Conservation (phyloP, 2,113 vertebrate species). For the Rhynchomys soricoides region DNA sequence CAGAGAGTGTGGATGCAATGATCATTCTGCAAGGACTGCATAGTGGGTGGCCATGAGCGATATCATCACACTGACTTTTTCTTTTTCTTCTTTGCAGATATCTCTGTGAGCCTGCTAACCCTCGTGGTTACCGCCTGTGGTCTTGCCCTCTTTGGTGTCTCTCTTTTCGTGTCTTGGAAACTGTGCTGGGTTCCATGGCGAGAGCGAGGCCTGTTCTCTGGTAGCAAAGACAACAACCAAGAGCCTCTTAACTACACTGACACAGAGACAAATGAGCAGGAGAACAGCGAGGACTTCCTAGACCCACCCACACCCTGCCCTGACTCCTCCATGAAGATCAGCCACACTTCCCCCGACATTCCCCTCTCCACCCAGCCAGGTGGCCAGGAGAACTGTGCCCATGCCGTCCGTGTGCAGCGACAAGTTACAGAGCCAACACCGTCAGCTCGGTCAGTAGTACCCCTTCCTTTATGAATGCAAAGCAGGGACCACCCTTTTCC, state of each 20-base stretch:
- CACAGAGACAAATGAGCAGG: conserved; percentile 90
- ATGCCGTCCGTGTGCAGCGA: conserved; percentile 92
- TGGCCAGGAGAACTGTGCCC: conserved; percentile 90
- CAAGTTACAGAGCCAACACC: conserved; percentile 94
- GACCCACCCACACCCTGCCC: conserved; percentile 91
- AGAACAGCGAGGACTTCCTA: conserved; percentile 92
- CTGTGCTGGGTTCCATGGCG: conserved; percentile 99
- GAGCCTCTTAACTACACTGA: conserved; percentile 94
- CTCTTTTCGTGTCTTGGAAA: conserved; percentile 99
- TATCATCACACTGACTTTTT: conserved; percentile 7
- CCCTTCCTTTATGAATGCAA: conserved; percentile 49
- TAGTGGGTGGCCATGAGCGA: too few relatives aligned
- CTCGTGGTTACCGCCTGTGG: conserved; percentile 98
- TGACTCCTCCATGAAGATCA: conserved; percentile 98
- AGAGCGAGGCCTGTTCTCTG: conserved; percentile 91
- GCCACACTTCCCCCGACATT: conserved; percentile 97
- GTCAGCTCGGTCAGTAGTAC: conserved; percentile 89
- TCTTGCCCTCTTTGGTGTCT: conserved; percentile 97
- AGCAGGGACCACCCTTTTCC: background rate
- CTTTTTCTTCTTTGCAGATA: conserved; percentile 89
- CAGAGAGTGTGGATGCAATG: too few relatives aligned
- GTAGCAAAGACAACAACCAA: conserved; percentile 93
- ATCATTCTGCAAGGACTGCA: background rate
- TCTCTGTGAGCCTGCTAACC: conserved; percentile 97
- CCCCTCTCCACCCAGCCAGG: conserved; percentile 90